A percentile compares a stretch with the other conserved stretches of the same genome.
phyloP scores from a whole-genome alignment of 2,797 vertebrate species.

The Chrosomus eos region DNA sequence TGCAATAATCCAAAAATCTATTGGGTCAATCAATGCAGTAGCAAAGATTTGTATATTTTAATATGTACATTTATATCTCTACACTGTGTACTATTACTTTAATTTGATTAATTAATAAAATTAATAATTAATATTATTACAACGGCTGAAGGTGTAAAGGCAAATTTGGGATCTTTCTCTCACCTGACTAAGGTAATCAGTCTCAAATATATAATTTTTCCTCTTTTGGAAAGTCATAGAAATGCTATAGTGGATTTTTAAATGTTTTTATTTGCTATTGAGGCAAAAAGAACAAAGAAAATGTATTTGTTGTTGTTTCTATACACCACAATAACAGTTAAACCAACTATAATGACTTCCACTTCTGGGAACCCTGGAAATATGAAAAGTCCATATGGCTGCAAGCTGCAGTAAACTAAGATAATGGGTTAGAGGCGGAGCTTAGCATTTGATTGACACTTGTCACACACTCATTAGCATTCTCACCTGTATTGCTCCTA shows the following conservation, averaged over 20 bases:
- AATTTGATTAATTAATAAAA: no score
- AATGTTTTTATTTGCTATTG: neutral
- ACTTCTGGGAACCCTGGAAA: neutral
- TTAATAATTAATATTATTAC: no score
- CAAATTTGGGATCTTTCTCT: neutral
- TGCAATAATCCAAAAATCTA: no score
- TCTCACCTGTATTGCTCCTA: conserved; percentile 96
- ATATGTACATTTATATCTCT: no score
- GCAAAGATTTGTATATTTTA: no score
- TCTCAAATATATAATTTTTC: no score
- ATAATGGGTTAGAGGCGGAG: neutral
- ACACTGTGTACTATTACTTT: no score
- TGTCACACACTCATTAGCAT: neutral
- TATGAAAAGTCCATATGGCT: neutral
- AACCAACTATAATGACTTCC: neutral
- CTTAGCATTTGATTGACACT: conserved; percentile 13
- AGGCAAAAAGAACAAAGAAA: neutral
- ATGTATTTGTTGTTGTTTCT: neutral
- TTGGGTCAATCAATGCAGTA: no score
- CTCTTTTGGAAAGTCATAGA: neutral
- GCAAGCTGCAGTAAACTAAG: neutral
- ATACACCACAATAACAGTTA: neutral
- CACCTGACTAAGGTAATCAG: neutral
- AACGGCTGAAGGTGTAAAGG: no score
- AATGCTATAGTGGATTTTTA: no score